These are phyloP conservation scores for Anoplophora glabripennis DNA, from an alignment of 1,140 invertebrate genomes.

Conservation along the genomic window DNA sequence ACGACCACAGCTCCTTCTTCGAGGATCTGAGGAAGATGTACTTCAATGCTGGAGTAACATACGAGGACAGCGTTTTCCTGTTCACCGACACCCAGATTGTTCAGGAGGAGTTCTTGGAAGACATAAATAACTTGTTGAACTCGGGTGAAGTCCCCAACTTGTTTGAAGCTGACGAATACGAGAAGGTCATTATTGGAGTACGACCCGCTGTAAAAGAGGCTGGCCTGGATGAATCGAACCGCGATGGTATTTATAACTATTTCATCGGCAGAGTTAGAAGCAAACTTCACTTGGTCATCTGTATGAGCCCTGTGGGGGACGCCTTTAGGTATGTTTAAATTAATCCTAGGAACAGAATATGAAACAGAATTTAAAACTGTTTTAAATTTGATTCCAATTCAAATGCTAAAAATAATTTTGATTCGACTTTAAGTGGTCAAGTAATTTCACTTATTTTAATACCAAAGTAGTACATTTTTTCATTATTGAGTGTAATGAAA, in stretches of 20 bases:
- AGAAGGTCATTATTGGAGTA: conserved; percentile 72
- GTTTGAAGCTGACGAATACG: conserved; percentile 80
- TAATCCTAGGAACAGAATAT: too few relatives aligned
- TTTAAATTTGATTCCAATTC: neutral
- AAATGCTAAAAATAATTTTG: neutral
- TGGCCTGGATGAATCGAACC: conserved; percentile 64
- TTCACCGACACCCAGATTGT: conserved; percentile 88
- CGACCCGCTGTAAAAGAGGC: conserved; percentile 67
- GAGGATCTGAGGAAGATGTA: conserved; percentile 64
- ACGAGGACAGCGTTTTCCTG: conserved; percentile 82
- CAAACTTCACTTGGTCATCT: conserved; percentile 81
- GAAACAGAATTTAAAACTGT: too few relatives aligned
- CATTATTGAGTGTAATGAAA: too few relatives aligned
- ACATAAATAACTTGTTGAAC: conserved; percentile 88
- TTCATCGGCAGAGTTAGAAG: conserved; percentile 77
- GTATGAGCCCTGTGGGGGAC: conserved; percentile 87
- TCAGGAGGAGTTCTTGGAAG: conserved; percentile 88
- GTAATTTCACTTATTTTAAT: too few relatives aligned
- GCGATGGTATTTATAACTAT: conserved; percentile 77
- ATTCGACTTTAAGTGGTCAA: conserved; percentile 7
- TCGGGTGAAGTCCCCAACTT: conserved; percentile 77
- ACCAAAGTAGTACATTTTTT: too few relatives aligned
- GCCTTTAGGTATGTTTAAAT: conserved; percentile 66
- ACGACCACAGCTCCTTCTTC: conserved; percentile 70
- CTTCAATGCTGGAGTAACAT: conserved; percentile 66